Conservation (phyloP, 37 sponge, comb jelly and placozoan species). For the Hexactinellida sp. region DNA sequence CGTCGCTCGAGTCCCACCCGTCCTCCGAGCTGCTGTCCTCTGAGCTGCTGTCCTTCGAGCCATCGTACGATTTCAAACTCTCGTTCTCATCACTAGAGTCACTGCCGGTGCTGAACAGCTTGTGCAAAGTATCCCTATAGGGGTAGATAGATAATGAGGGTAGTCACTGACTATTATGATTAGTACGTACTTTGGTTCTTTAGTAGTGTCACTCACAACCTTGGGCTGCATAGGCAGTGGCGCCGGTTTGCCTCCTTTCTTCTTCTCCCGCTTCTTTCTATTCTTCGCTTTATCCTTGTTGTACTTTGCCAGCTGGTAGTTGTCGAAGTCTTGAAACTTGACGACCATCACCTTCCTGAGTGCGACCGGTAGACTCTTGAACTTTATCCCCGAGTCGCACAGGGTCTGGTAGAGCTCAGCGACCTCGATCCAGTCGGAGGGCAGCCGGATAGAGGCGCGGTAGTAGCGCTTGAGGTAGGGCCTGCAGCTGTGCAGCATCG, state of each 20-base stretch:
- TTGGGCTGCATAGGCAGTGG: too few relatives aligned
- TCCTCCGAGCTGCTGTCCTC: not conserved
- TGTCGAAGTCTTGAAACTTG: constrained; percentile 84
- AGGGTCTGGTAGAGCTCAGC: constrained; percentile 91
- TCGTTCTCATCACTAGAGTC: constrained; percentile 4
- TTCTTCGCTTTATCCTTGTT: constrained; percentile 77
- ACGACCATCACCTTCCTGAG: constrained; percentile 77
- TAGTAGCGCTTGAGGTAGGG: constrained; percentile 87
- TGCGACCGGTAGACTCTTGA: constrained; percentile 74
- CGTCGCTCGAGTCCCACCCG: not conserved
- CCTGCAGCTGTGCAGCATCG: constrained; percentile 60
- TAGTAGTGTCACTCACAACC: not conserved
- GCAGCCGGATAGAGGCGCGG: constrained; percentile 55
- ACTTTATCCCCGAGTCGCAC: constrained; percentile 70
- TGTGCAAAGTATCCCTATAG: not conserved
- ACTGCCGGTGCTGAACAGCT: not conserved
- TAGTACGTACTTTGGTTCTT: too few relatives aligned
- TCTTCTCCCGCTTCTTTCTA: constrained; percentile 46
- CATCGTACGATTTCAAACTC: not conserved
- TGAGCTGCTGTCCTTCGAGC: not conserved
- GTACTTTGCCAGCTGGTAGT: constrained; percentile 92
- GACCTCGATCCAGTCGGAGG: constrained; percentile 99
- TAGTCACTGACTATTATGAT: too few relatives aligned
- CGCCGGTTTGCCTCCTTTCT: not conserved
- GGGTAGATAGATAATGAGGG: too few relatives aligned